These are phyloP conservation scores for Calcarius ornatus DNA, from an alignment of 2,113 vertebrate genomes.

Conservation along the genomic window DNA sequence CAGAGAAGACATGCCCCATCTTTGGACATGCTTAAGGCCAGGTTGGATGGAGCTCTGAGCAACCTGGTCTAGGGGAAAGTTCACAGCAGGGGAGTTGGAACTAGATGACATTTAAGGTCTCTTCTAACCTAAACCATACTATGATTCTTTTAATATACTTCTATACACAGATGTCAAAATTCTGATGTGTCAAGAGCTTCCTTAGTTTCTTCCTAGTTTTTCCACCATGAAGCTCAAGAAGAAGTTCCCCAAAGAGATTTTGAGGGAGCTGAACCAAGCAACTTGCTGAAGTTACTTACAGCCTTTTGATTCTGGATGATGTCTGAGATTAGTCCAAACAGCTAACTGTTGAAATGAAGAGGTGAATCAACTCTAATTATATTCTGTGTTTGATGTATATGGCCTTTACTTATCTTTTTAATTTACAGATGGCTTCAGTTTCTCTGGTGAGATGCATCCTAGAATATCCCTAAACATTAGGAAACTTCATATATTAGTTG, in stretches of 20 bases:
- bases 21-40: not conserved
- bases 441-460: not conserved
- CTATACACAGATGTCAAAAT: rapidly evolving
- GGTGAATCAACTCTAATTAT: not conserved
- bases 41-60: not conserved
- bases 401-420: not conserved
- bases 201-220: not conserved
- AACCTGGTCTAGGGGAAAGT: not conserved
- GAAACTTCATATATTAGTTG: not conserved
- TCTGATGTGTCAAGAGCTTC: not conserved
- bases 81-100: not conserved
- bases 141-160: not conserved
- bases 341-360: not conserved
- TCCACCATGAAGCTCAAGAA: not conserved
- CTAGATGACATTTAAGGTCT: not conserved
- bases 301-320: not conserved
- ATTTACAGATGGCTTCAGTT: not conserved
- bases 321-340: not conserved
- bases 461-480: not conserved
- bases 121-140: not conserved
- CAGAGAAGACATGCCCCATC: not conserved
- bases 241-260: not conserved
- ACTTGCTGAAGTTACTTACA: not conserved
- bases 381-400: not conserved
- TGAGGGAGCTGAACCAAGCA: not conserved